Percentiles rank a stretch among this genome's conserved stretches.
Conservation (phyloP, 2,113 vertebrate species). For the Erythrocebus patas region DNA sequence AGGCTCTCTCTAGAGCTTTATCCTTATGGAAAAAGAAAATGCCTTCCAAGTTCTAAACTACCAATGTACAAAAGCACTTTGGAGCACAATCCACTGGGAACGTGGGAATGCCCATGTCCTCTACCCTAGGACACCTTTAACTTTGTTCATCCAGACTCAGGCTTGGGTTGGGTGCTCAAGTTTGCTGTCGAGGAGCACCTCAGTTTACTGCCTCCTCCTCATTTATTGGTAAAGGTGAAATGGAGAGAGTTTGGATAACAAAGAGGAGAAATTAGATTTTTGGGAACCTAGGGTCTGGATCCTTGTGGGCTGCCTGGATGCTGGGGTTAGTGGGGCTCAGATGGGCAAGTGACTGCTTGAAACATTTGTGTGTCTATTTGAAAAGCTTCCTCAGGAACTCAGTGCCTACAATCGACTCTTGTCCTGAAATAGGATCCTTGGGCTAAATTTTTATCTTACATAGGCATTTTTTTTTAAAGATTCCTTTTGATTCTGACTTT, state of each 20-base stretch:
- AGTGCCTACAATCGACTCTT: not conserved
- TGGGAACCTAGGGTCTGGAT: not conserved
- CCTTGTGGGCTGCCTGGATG: not conserved
- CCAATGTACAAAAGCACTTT: not conserved
- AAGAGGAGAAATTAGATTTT: not conserved
- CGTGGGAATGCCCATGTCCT: not conserved
- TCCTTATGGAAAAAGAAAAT: not conserved
- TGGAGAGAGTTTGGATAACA: not conserved
- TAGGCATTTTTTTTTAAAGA: not conserved
- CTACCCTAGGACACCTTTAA: not conserved
- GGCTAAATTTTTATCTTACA: not conserved
- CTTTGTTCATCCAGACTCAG: not conserved
- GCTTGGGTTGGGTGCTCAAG: not conserved
- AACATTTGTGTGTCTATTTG: not conserved
- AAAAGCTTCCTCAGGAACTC: not conserved
- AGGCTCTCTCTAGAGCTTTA: not conserved
- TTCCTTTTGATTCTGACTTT: constrained; percentile 47
- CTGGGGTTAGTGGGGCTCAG: not conserved
- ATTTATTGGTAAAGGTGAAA: not conserved
- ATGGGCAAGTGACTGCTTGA: not conserved
- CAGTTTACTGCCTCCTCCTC: not conserved
- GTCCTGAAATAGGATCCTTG: not conserved
- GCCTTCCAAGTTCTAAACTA: not conserved
- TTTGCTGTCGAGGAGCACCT: not conserved
- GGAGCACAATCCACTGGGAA: not conserved